A percentile compares a stretch with the other conserved stretches of the same genome.
phyloP scores from a whole-genome alignment of 2,797 vertebrate genomes.

The Picus viridis region DNA sequence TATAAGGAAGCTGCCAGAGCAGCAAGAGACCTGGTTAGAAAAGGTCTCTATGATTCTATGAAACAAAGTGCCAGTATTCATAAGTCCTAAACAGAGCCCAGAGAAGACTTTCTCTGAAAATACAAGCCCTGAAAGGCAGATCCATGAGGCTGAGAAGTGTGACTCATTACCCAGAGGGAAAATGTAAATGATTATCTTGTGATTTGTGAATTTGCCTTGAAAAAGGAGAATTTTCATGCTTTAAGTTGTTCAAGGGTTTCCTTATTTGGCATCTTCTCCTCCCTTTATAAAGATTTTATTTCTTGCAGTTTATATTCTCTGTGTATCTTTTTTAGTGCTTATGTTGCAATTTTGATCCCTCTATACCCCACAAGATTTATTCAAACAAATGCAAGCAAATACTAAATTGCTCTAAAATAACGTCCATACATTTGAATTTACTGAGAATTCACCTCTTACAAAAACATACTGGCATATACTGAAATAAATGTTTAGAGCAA shows the following conservation, averaged over 20 bases:
- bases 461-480: neutral
- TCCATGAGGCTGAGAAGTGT: neutral
- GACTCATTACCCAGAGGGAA: neutral
- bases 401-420: neutral
- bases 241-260: neutral
- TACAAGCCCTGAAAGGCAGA: neutral
- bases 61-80: neutral
- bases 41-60: too few relatives aligned
- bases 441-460: neutral
- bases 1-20: too few relatives aligned
- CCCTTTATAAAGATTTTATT: neutral
- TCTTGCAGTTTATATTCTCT: neutral
- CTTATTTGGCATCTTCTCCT: neutral
- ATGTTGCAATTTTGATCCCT: neutral
- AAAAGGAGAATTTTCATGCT: neutral
- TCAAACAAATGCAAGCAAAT: neutral
- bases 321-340: neutral
- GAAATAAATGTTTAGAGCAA: neutral
- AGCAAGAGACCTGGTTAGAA: too few relatives aligned
- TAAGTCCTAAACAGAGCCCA: neutral
- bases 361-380: neutral
- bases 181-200: rapidly evolving
- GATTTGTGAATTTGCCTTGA: neutral
- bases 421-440: neutral
- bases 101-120: neutral